Evolutionary conservation across 1,140 invertebrate genomes (phyloP).

Genomic region (Pseudomyrmex gracilis): DNA sequence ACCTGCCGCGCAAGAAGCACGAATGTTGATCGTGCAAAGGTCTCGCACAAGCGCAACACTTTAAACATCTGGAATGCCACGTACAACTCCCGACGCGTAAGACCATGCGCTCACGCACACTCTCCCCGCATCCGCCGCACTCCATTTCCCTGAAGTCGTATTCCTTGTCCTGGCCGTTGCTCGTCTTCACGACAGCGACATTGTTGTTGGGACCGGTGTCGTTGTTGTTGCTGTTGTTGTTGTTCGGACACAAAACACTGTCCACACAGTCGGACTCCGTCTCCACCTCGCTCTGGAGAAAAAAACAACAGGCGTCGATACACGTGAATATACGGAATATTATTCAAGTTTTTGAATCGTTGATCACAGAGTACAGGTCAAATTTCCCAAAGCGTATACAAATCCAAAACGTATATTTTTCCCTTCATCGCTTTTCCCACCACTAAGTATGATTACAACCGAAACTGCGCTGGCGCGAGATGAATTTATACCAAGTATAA

Average conservation of each 20-base stretch:
- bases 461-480: no score
- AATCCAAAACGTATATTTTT: no score
- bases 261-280: conserved; percentile 69
- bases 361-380: no score
- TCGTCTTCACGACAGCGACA: conserved; percentile 43
- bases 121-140: conserved; percentile 84
- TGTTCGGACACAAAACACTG: conserved; percentile 66
- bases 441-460: no score
- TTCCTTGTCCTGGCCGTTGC: conserved; percentile 46
- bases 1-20: conserved; percentile 83
- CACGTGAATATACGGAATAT: not conserved
- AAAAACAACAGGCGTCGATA: not conserved
- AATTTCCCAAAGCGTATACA: no score
- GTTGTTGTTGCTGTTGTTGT: conserved; percentile 66
- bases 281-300: conserved; percentile 76
- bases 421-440: no score
- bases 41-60: conserved; percentile 82
- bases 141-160: conserved; percentile 81
- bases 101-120: conserved; percentile 82
- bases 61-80: conserved; percentile 84
- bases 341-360: no score
- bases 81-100: conserved; percentile 83
- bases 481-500: no score
- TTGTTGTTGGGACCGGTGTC: conserved; percentile 54
- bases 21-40: conserved; percentile 84